Evolutionary conservation across 2,797 vertebrate genomes (phyloP).

Genomic region (Leptatherina wallacei): DNA sequence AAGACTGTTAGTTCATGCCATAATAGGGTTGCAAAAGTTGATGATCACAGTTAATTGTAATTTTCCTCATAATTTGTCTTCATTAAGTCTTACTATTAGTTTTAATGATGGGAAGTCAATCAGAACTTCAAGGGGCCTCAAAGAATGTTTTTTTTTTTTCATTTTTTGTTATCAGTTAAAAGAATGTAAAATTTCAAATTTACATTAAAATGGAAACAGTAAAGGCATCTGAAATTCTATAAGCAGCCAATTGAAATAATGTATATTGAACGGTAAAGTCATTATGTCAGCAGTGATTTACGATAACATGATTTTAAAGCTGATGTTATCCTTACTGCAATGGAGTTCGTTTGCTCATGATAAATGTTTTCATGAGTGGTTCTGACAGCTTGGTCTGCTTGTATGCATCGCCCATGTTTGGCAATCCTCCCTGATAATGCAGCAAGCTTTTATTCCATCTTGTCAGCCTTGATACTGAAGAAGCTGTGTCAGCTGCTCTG

Average conservation of each 20-base stretch:
- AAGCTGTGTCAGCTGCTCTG: conserved; percentile 66
- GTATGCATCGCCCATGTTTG: conserved; percentile 63
- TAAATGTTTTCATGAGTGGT: conserved; percentile 41
- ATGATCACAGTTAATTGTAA: neutral
- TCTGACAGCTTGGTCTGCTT: conserved; percentile 49
- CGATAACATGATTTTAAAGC: conserved; percentile 7
- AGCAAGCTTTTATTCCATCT: conserved; percentile 49
- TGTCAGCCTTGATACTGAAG: conserved; percentile 41
- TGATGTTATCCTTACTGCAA: conserved; percentile 30
- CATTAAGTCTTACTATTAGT: too few relatives aligned
- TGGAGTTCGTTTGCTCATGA: conserved; percentile 44
- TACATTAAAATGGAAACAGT: neutral
- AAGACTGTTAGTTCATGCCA: conserved; percentile 4
- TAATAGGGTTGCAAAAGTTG: neutral
- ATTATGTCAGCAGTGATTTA: conserved; percentile 17
- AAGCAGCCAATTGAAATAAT: neutral
- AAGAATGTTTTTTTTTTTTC: neutral
- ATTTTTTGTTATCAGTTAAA: neutral
- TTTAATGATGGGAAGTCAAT: neutral
- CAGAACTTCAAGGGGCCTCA: neutral
- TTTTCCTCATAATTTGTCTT: too few relatives aligned
- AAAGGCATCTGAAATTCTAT: neutral
- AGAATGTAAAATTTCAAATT: neutral
- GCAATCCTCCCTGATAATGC: conserved; percentile 60
- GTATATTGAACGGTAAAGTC: neutral